Evolutionary conservation across 2,797 vertebrate genomes (phyloP), one percentile per base, ranked within the genome.

Genomic region (Sparidentex hasta): DNA sequence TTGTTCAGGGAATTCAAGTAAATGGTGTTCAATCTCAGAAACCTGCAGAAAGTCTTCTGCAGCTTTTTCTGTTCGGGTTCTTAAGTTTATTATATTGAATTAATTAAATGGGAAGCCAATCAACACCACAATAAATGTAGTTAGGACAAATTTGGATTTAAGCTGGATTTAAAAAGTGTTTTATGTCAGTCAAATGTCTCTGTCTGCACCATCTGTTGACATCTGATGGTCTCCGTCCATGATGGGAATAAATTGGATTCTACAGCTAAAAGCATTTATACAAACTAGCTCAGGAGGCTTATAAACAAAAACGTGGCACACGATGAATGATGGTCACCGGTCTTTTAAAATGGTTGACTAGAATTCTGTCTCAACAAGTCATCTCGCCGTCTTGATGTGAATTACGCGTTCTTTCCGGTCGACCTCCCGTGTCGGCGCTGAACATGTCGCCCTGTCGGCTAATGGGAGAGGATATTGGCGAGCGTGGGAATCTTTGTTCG

Each of bases 401-500:
- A 5, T 47, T 55, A 7, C 50, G 17, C 33, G 21, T 43, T 65
- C 5, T 25, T 20, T 38, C 38, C 33, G 38, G n/a, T n/a, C 74
- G 57, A 46, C 64, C 52, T 62, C 16, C 27, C 67, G 27, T 57
- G 16, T 11, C 1, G 23, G 29, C 6, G 29, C 29, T 33, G 29
- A 33, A 33, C 29, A 58, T 43, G 67, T 21, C 65, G 64, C 38
- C 48, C 67, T 55, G 38, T 51, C 65, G 56, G n/a, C 52, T 51
- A 65, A 76, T 25, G 59, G 43, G n/a, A 66, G 55, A 54, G 17
- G 48, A 11, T 57, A 46, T 51, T 81, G 52, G 58, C 57, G 47
- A 56, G 67, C n/a, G 17, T 78, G 29, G 69, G 70, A 82, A 80
- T 84, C 51, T 74, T 74, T 76, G 62, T 71, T 71, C 57, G 61